phyloP scores from a whole-genome alignment of 2,113 vertebrate genomes.

The Leptocoma aspasia region DNA sequence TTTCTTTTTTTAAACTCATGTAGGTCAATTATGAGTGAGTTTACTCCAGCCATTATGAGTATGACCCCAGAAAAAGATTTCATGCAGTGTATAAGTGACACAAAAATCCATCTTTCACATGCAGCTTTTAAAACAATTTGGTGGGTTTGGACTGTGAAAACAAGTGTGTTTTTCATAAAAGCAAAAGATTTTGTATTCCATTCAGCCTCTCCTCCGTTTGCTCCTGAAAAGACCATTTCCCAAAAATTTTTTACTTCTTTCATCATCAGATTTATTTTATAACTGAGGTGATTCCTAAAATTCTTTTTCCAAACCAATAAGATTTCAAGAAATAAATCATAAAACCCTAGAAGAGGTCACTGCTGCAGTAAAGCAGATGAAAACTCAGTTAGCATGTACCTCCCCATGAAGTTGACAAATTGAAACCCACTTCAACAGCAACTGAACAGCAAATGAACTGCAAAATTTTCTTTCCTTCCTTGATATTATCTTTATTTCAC shows the following conservation, averaged over 20 bases:
- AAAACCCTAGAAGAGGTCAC: background rate
- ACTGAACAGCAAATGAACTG: background rate
- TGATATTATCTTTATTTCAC: background rate
- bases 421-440: background rate
- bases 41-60: background rate
- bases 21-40: background rate
- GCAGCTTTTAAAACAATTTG: background rate
- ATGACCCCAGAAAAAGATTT: background rate
- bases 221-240: background rate
- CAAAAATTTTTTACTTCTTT: background rate
- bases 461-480: background rate
- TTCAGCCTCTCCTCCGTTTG: background rate
- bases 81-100: background rate
- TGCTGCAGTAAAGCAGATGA: background rate
- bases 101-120: background rate
- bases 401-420: background rate
- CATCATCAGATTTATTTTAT: background rate
- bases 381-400: background rate
- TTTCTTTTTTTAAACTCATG: background rate
- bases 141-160: background rate
- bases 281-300: background rate
- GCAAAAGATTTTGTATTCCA: background rate
- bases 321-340: background rate
- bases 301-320: background rate
- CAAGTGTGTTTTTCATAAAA: background rate